A percentile compares a stretch with the other conserved stretches of the same genome.
These are phyloP conservation scores for Isurus oxyrinchus DNA, from an alignment of 2,113 vertebrate genomes.

Conservation along the genomic window DNA sequence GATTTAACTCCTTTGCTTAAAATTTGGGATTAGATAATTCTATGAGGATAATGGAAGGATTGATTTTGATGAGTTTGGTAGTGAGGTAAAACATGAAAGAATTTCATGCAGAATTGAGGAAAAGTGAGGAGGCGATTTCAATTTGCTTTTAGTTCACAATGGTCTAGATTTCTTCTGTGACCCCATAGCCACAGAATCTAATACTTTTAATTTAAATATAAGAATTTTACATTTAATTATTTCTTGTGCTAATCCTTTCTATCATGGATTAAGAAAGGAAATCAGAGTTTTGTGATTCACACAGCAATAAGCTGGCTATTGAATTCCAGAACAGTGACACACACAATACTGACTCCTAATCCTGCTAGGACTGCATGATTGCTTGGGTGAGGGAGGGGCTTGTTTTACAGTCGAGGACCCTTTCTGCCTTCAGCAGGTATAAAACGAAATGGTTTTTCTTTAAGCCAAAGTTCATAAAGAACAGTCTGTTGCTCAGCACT, in stretches of 20 bases:
- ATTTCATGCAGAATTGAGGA: not conserved
- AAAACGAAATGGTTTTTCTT: not conserved
- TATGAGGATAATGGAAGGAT: not conserved
- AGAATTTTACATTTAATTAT: not conserved
- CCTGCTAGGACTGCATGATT: not conserved
- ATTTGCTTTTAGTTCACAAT: not conserved
- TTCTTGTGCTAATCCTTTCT: not conserved
- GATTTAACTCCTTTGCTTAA: not conserved
- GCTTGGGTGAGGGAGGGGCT: not conserved
- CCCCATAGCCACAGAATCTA: slow-evolving; percentile 5
- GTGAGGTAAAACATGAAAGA: not conserved
- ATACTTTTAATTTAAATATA: not conserved
- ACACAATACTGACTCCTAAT: not conserved
- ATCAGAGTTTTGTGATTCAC: not conserved
- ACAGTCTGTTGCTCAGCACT: not conserved
- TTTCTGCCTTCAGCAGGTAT: not conserved
- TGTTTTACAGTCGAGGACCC: not conserved
- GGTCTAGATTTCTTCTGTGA: not conserved
- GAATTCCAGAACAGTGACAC: not conserved
- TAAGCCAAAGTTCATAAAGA: not conserved
- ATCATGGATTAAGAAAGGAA: not conserved
- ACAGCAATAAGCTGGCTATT: not conserved
- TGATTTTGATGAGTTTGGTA: not conserved
- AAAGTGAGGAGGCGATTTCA: not conserved
- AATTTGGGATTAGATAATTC: not conserved